Conservation (phyloP, 2,888 invertebrate genomes). For the Hydraecia micacea region DNA sequence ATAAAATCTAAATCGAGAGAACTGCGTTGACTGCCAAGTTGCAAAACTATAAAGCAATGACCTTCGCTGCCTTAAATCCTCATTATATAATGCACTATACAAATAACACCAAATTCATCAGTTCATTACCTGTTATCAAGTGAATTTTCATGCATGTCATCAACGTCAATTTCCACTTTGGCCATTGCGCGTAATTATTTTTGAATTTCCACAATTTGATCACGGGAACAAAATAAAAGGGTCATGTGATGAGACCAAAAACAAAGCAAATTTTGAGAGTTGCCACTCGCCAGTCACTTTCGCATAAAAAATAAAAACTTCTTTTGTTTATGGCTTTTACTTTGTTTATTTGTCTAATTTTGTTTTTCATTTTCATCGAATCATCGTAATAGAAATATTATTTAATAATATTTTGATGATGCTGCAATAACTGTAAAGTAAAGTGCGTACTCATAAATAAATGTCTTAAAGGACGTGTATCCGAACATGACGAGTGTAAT, state of each 20-base stretch:
- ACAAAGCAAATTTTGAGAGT: slow-evolving; percentile 68
- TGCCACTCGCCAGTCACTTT: slow-evolving; percentile 56
- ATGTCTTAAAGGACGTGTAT: background rate
- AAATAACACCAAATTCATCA: slow-evolving; percentile 62
- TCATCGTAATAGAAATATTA: too few species aligned
- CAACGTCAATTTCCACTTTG: slow-evolving; percentile 89
- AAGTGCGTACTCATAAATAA: background rate
- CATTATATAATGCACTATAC: slow-evolving; percentile 83
- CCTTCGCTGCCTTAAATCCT: slow-evolving; percentile 81
- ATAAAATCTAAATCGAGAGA: slow-evolving; percentile 69
- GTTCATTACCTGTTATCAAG: slow-evolving; percentile 91
- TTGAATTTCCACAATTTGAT: slow-evolving; percentile 92
- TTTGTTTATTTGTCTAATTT: background rate
- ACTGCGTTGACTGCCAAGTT: slow-evolving; percentile 81
- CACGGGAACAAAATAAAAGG: slow-evolving; percentile 93
- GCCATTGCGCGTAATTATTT: slow-evolving; percentile 90
- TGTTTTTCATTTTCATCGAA: background rate
- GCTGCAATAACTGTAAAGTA: background rate
- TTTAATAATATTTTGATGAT: background rate
- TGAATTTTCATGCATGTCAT: slow-evolving; percentile 91
- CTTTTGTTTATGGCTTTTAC: slow-evolving; percentile 13
- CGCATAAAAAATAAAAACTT: background rate
- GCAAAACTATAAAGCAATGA: slow-evolving; percentile 82
- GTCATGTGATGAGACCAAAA: slow-evolving; percentile 92
- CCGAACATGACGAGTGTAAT: background rate